Base-by-base conservation (phyloP, 2,797 vertebrate genomes). In the Nothura maculosa region DNA sequence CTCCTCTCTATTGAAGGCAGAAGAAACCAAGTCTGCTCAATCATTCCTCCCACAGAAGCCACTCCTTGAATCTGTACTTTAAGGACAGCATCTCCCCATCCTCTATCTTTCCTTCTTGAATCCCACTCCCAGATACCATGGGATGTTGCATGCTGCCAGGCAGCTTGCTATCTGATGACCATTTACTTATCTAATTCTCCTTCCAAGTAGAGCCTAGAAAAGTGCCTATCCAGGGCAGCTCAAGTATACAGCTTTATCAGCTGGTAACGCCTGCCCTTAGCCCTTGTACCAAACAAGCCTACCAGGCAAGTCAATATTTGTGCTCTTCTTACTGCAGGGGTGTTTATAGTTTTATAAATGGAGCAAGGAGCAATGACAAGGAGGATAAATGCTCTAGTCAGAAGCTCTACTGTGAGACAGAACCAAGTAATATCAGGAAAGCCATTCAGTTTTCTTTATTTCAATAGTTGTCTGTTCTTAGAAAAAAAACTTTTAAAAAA, bases 131-230 rank as follows among this genome's bases (percentile, higher is more conserved):
- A 36, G 5, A 64, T 36, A 54, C 15, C 58, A 28, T 57, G 32
- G 13, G 28, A 15, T 66, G 16, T 64, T 28, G 22, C 3, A 70
- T 40, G 19, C 67, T 54, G 18, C 9, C 27, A 54, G 28, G 13
- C 34, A 75, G 9, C 4, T 72, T 45, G 5, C 34, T 85, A 57
- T 19, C 28, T 64, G 22, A 34, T 36, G 34, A 22, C 1, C 54
- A 62, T 45, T 13, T 30, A 40, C 61, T 64, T 42, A 83, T 36
- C 43, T 57, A 60, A 28, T 20, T 74, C 8, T 74, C 15, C 50
- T 78, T 75, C 7, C 4, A 9, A 75, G 9, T 0, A 0, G 0
- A 62, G 15, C 19, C 7, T 45, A 66, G 43, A 47, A 79, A 63
- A 78, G 5, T 45, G 14, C 21, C 79, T 81, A 40, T 12, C 32